A percentile compares a stretch with the other conserved stretches of the same genome.
Conservation (phyloP, 1,140 invertebrate genomes). For the Whitmania pigra region DNA sequence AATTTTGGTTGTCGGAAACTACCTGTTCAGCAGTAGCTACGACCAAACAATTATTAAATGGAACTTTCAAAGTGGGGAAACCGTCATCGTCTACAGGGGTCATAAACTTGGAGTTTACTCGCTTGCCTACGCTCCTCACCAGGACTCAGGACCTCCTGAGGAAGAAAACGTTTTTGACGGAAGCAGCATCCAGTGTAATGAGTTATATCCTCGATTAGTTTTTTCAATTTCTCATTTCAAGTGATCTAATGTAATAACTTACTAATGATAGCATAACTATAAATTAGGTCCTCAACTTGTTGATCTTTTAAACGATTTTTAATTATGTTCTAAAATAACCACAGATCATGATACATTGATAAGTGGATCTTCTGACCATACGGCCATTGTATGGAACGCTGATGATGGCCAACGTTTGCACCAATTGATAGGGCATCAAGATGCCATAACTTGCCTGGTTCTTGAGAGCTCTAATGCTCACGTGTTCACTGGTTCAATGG, state of each 20-base stretch:
- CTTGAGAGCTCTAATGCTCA: conserved; percentile 8
- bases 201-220: too few relatives aligned
- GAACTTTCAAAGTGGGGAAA: background rate
- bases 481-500: conserved; percentile 47
- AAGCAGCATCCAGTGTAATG: too few relatives aligned
- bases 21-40: background rate
- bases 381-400: background rate
- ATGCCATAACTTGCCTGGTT: conserved; percentile 1
- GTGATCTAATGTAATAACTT: too few relatives aligned
- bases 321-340: too few relatives aligned
- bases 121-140: background rate
- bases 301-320: too few relatives aligned
- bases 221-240: too few relatives aligned
- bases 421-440: background rate
- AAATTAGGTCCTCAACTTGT: too few relatives aligned
- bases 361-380: background rate
- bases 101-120: conserved; percentile 4
- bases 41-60: conserved; percentile 12
- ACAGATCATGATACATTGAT: background rate
- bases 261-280: too few relatives aligned
- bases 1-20: background rate
- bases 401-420: background rate
- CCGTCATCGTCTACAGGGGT: background rate
- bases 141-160: background rate
- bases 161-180: too few relatives aligned